Evolutionary conservation across 2,888 invertebrate genomes (phyloP).

Genomic region (Pristionchus fissidentatus): DNA sequence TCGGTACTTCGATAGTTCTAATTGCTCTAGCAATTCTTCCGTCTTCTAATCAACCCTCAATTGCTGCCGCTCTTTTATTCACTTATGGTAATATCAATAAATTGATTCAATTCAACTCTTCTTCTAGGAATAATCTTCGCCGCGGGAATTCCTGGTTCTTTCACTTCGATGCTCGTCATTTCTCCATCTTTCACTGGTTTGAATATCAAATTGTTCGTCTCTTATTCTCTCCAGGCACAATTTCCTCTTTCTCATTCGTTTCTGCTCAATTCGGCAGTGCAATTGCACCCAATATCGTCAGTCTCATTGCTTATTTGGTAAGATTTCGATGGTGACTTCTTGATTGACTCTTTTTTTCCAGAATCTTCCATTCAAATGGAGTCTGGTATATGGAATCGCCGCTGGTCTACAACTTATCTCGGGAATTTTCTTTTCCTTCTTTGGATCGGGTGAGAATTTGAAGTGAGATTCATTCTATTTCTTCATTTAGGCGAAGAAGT

Average conservation of each 20-base stretch:
- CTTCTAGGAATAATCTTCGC: constrained; percentile 10
- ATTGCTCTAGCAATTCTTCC: neutral
- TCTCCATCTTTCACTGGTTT: neutral
- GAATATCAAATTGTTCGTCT: too few species aligned
- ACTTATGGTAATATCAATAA: neutral
- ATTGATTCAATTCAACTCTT: neutral
- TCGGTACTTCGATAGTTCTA: neutral
- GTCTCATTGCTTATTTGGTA: neutral
- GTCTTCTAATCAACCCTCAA: constrained; percentile 5
- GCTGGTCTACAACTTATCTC: neutral
- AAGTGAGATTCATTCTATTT: too few species aligned
- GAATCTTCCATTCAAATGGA: constrained; percentile 5
- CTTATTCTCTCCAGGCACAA: neutral
- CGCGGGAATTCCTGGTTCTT: constrained; percentile 31
- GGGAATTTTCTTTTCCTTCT: neutral
- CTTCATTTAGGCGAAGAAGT: too few species aligned
- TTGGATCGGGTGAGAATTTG: neutral
- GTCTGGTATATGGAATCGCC: neutral
- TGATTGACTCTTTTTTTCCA: neutral
- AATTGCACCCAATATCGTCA: neutral
- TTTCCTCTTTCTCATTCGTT: constrained; percentile 7
- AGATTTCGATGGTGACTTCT: neutral
- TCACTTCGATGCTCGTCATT: constrained; percentile 22
- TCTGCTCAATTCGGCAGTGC: constrained; percentile 26
- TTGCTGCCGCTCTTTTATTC: neutral